Conservation (phyloP, 2,113 vertebrate genomes). For the Amphilophus citrinellus region DNA sequence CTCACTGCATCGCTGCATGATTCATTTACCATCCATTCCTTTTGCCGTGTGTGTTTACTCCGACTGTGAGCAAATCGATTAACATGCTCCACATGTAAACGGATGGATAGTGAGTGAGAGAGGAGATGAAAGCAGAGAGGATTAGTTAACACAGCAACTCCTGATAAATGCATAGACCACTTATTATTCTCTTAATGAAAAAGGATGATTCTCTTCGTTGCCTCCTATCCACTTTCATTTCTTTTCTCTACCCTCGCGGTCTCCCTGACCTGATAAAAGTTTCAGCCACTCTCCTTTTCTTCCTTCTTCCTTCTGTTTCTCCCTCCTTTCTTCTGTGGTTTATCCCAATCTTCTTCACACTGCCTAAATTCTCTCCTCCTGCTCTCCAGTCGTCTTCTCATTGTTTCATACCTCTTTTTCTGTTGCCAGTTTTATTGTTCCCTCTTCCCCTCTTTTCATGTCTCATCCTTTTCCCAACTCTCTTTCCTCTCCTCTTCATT, state of each 20-base stretch:
- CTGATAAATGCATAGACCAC: conserved; percentile 61
- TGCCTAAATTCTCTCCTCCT: conserved; percentile 33
- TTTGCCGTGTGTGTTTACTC: conserved; percentile 45
- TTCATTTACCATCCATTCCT: conserved; percentile 40
- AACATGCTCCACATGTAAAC: conserved; percentile 64
- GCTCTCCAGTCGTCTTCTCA: background rate
- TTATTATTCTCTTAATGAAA: conserved; percentile 64
- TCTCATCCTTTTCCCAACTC: background rate
- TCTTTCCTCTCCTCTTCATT: background rate
- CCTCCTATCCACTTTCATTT: conserved; percentile 25
- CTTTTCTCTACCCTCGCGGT: conserved; percentile 3
- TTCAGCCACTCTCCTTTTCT: conserved; percentile 25
- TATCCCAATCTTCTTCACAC: conserved; percentile 2
- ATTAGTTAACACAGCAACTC: conserved; percentile 56
- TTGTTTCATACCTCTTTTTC: background rate
- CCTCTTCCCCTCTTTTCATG: background rate
- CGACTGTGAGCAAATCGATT: conserved; percentile 63
- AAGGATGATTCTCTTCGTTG: conserved; percentile 24
- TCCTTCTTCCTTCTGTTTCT: background rate
- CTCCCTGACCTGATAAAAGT: conserved; percentile 57
- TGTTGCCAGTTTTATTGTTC: conserved; percentile 1
- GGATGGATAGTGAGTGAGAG: conserved; percentile 35
- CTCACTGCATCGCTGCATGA: conserved; percentile 21
- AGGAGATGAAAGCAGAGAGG: conserved; percentile 61
- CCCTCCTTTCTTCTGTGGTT: conserved; percentile 23